Conservation (phyloP, 2,888 invertebrate genomes). For the Subacronicta megacephala region DNA sequence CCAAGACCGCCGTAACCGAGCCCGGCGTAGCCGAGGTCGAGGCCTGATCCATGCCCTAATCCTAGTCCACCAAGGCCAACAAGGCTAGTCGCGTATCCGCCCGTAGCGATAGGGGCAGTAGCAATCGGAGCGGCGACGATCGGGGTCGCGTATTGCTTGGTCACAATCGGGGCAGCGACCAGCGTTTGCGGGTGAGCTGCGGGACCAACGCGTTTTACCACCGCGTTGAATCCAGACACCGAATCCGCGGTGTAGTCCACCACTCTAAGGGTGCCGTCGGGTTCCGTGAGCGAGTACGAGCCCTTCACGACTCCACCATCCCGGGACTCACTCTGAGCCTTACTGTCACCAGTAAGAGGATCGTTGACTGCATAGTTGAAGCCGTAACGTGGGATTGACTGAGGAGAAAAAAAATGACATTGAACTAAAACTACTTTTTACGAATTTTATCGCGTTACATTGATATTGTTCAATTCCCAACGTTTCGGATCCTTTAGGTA, state of each 20-base stretch:
- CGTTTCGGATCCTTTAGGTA: too few species aligned
- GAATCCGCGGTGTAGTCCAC: slow-evolving; percentile 83
- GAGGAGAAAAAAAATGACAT: slow-evolving; percentile 37
- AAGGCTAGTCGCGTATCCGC: slow-evolving; percentile 47
- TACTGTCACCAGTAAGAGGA: slow-evolving; percentile 84
- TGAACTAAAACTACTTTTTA: too few species aligned
- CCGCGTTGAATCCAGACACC: slow-evolving; percentile 82
- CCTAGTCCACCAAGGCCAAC: slow-evolving; percentile 50
- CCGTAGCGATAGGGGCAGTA: slow-evolving; percentile 51
- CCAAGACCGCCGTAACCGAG: slow-evolving; percentile 44
- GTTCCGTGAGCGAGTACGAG: slow-evolving; percentile 82
- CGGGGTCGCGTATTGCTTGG: slow-evolving; percentile 44
- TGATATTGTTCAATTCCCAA: too few species aligned
- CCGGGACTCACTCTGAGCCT: slow-evolving; percentile 81
- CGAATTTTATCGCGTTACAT: too few species aligned
- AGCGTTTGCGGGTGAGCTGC: slow-evolving; percentile 75
- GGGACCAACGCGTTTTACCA: slow-evolving; percentile 80
- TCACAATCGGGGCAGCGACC: slow-evolving; percentile 47
- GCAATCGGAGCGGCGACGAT: slow-evolving; percentile 25
- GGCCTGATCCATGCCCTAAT: slow-evolving; percentile 41
- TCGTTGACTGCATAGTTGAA: slow-evolving; percentile 87
- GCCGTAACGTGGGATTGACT: slow-evolving; percentile 82
- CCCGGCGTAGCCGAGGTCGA: slow-evolving; percentile 1
- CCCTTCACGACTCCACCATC: slow-evolving; percentile 84
- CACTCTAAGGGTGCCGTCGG: slow-evolving; percentile 83